Conservation (phyloP, 1,140 invertebrate species). For the Chelonus insularis region DNA sequence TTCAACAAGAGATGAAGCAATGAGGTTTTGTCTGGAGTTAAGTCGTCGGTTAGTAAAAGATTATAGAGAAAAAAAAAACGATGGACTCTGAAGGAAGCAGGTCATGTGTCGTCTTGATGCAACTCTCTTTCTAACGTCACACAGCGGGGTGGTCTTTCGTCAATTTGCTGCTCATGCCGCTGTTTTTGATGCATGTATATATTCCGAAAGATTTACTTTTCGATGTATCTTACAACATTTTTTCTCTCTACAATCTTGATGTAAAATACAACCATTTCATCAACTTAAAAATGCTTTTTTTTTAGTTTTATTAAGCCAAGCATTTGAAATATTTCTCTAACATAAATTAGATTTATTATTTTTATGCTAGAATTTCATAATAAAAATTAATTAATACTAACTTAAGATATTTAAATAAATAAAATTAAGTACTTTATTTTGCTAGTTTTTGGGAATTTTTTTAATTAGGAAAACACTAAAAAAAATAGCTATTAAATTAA, state of each 20-base stretch:
- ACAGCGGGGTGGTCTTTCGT: constrained; percentile 35
- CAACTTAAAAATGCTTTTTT: too few species aligned
- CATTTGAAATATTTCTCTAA: too few species aligned
- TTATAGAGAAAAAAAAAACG: not conserved
- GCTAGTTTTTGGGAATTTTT: too few species aligned
- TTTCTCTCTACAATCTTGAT: not conserved
- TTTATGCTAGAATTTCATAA: too few species aligned
- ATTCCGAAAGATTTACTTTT: constrained; percentile 28
- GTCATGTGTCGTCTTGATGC: constrained; percentile 16
- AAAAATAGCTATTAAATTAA: too few species aligned
- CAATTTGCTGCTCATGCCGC: constrained; percentile 35
- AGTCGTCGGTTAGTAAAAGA: too few species aligned
- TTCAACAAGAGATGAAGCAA: not conserved
- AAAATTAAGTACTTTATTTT: too few species aligned
- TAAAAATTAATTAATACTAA: too few species aligned
- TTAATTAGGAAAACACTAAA: too few species aligned
- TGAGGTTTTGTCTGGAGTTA: not conserved
- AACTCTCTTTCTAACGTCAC: constrained; percentile 23
- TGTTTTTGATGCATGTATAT: constrained; percentile 32
- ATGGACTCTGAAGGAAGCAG: constrained; percentile 22
- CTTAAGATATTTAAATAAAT: too few species aligned
- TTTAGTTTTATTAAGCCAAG: too few species aligned
- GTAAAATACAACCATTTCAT: constrained; percentile 15
- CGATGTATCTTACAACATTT: constrained; percentile 18
- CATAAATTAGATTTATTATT: too few species aligned